Percentiles rank a stretch among this genome's conserved stretches.
Evolutionary conservation across 2,797 vertebrate genomes (phyloP).

Genomic region (Aplochiton taeniatus): DNA sequence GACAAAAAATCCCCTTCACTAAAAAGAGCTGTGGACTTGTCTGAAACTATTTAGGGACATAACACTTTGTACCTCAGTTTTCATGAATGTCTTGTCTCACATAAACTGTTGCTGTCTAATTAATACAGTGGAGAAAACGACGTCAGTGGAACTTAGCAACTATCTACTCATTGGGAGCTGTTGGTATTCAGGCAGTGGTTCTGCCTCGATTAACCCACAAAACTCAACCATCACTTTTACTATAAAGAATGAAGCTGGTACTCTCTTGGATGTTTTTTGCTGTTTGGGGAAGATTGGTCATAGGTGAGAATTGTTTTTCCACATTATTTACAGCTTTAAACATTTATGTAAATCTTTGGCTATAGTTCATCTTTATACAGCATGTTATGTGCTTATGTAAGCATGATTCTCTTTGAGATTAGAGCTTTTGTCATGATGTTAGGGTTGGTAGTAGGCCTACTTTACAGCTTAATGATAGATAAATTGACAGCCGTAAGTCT

Average conservation of each 20-base stretch:
- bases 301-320: constrained; percentile 52
- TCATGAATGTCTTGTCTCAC: neutral
- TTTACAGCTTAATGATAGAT: too few relatives aligned
- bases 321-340: neutral
- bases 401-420: too few relatives aligned
- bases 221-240: constrained; percentile 1
- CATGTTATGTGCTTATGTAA: neutral
- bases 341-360: neutral
- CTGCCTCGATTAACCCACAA: constrained; percentile 1
- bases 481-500: too few relatives aligned
- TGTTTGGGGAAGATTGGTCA: constrained; percentile 31
- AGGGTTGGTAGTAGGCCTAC: too few relatives aligned
- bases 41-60: neutral
- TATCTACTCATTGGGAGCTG: constrained; percentile 4
- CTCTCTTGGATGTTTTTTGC: constrained; percentile 50
- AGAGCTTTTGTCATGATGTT: too few relatives aligned
- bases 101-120: neutral
- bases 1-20: constrained; percentile 13
- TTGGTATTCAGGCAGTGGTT: constrained; percentile 2
- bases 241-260: constrained; percentile 49
- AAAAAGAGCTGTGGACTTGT: neutral
- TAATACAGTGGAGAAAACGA: neutral
- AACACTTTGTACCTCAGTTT: neutral
- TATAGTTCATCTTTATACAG: neutral
- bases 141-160: neutral